phyloP scores from a whole-genome alignment of 1,140 invertebrate species.

The Pomacea maculata region DNA sequence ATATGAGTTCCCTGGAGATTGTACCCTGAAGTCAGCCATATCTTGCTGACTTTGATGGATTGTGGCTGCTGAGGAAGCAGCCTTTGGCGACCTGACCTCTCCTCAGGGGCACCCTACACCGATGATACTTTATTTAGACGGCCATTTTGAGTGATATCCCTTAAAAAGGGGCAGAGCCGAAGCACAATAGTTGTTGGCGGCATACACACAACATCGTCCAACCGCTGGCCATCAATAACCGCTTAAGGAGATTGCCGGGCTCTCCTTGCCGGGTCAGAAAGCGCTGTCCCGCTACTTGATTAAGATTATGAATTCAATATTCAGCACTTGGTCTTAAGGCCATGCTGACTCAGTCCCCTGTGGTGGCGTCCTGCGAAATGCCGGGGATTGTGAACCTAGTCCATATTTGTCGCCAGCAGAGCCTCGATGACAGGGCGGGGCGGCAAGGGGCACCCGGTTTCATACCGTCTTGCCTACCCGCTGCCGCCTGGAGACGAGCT shows the following conservation, averaged over 20 bases:
- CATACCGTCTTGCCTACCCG: no score
- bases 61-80: not conserved
- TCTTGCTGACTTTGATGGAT: slow-evolving; percentile 12
- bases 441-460: no score
- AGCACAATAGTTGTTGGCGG: no score
- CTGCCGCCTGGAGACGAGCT: no score
- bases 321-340: not conserved
- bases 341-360: slow-evolving; percentile 2
- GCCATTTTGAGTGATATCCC: slow-evolving; percentile 1
- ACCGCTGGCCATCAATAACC: slow-evolving; percentile 10
- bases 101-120: not conserved
- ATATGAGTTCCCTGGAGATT: not conserved
- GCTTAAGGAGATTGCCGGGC: not conserved
- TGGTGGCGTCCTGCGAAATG: not conserved
- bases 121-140: slow-evolving; percentile 3
- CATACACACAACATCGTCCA: not conserved
- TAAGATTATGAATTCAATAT: slow-evolving; percentile 28
- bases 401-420: no score
- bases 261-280: not conserved
- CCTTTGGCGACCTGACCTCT: slow-evolving; percentile 8
- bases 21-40: not conserved
- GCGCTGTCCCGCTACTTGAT: not conserved
- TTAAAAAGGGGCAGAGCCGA: not conserved
- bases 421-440: no score
- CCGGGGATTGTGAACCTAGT: no score